Percentiles rank a stretch among this genome's conserved stretches.
Conservation (phyloP, 2,113 vertebrate genomes). For the Dipodomys spectabilis region DNA sequence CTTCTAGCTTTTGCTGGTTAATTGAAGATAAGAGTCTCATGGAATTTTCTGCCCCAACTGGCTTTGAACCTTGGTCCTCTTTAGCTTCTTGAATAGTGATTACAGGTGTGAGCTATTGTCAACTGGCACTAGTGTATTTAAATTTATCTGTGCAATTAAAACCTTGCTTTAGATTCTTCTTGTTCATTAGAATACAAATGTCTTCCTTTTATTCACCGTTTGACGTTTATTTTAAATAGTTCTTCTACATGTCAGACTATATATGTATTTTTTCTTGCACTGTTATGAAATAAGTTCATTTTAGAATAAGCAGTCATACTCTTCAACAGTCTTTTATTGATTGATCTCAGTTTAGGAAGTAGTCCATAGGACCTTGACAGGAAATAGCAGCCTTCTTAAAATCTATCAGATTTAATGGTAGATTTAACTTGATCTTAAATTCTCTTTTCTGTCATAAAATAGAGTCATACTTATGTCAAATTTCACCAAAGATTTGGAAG, state of each 20-base stretch:
- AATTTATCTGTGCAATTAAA: not conserved
- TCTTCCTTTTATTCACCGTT: not conserved
- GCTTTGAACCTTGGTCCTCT: too few relatives aligned
- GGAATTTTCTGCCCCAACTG: too few relatives aligned
- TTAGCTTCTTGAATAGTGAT: too few relatives aligned
- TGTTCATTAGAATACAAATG: not conserved
- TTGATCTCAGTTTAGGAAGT: not conserved
- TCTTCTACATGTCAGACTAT: not conserved
- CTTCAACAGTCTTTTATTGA: not conserved
- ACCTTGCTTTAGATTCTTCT: not conserved
- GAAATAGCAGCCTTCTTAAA: not conserved
- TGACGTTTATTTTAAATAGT: constrained; percentile 8
- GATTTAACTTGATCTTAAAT: not conserved
- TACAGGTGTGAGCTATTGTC: too few relatives aligned
- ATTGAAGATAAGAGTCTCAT: too few relatives aligned
- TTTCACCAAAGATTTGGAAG: not conserved
- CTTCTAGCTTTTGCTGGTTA: too few relatives aligned
- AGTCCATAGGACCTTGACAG: not conserved
- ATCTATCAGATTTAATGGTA: not conserved
- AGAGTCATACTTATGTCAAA: constrained; percentile 12
- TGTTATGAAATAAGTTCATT: not conserved
- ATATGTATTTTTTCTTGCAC: not conserved
- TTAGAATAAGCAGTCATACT: not conserved
- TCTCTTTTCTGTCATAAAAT: not conserved
- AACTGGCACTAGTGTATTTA: too few relatives aligned